phyloP scores from a whole-genome alignment of 2,888 invertebrate species.

The Drosophila robusta region DNA sequence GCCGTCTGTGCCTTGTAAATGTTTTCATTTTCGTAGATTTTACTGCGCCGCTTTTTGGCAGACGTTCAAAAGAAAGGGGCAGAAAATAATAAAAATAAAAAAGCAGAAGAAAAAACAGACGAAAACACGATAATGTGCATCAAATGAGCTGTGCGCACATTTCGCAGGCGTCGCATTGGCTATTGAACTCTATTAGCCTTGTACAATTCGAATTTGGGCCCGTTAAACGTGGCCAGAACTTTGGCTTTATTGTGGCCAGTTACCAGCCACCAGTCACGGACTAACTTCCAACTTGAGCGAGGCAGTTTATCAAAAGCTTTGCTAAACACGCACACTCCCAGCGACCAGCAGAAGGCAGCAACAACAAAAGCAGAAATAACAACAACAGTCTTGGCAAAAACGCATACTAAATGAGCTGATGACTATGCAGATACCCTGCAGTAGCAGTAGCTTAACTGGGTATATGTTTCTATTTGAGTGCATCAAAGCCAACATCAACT shows the following conservation, averaged over 20 bases:
- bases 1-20: slow-evolving; percentile 62
- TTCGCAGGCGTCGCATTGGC: slow-evolving; percentile 76
- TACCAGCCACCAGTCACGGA: slow-evolving; percentile 5
- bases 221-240: slow-evolving; percentile 26
- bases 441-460: background rate
- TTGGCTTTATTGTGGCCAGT: slow-evolving; percentile 16
- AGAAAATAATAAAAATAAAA: slow-evolving; percentile 13
- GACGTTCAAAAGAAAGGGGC: slow-evolving; percentile 59
- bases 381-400: slow-evolving; percentile 19
- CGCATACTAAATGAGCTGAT: slow-evolving; percentile 43
- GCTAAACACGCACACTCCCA: slow-evolving; percentile 51
- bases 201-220: slow-evolving; percentile 24
- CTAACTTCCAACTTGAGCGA: slow-evolving; percentile 35
- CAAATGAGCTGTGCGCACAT: slow-evolving; percentile 80
- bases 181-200: slow-evolving; percentile 78
- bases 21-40: slow-evolving; percentile 68
- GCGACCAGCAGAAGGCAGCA: background rate
- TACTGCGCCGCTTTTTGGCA: slow-evolving; percentile 53
- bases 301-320: slow-evolving; percentile 78
- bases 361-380: slow-evolving; percentile 8
- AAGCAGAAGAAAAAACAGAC: slow-evolving; percentile 27
- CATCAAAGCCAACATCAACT: too few relatives aligned
- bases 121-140: slow-evolving; percentile 76
- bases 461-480: background rate
- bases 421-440: slow-evolving; percentile 37